Conservation (phyloP, 2,888 invertebrate genomes). For the Drosophila putrida region DNA sequence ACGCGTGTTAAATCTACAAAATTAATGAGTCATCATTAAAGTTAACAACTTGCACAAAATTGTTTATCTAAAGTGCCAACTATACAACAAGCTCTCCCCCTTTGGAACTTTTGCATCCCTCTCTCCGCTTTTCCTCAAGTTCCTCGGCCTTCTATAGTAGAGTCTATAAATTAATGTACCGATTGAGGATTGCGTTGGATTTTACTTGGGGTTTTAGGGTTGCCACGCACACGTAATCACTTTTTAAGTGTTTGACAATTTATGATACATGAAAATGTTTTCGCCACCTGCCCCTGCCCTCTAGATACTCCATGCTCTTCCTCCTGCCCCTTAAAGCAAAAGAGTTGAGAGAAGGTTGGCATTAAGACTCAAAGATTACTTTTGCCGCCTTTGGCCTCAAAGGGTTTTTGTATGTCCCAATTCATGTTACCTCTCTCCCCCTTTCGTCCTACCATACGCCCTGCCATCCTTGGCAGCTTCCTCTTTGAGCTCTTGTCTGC, state of each 20-base stretch:
- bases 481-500: conserved; percentile 40
- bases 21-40: conserved; percentile 82
- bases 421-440: neutral
- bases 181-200: conserved; percentile 29
- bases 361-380: conserved; percentile 73
- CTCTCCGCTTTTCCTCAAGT: neutral
- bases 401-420: conserved; percentile 51
- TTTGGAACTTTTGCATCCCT: neutral
- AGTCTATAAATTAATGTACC: conserved; percentile 69
- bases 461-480: neutral
- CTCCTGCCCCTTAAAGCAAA: neutral
- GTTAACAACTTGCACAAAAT: conserved; percentile 78
- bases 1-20: conserved; percentile 60
- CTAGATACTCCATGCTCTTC: neutral
- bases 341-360: conserved; percentile 42
- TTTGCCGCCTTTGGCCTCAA: conserved; percentile 61
- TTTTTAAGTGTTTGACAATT: conserved; percentile 81
- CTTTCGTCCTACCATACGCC: too few species aligned
- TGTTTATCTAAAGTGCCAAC: conserved; percentile 78
- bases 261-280: conserved; percentile 80
- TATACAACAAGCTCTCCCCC: conserved; percentile 13
- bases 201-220: conserved; percentile 17
- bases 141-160: neutral
- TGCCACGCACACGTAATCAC: conserved; percentile 80
- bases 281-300: conserved; percentile 10